Base-by-base conservation (phyloP, 2,888 invertebrate genomes). In the Drosophila demipolita region DNA sequence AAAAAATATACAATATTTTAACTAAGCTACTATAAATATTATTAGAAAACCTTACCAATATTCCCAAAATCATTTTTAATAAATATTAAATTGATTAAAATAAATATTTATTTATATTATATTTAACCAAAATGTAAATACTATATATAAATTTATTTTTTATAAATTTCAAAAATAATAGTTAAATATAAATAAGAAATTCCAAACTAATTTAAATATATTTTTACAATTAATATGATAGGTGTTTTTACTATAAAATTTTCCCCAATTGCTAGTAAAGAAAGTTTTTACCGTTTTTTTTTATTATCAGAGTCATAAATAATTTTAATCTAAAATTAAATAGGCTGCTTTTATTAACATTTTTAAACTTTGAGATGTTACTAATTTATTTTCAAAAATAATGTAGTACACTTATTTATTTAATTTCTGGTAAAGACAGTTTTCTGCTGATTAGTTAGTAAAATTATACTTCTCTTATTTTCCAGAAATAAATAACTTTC, bases 141-240 rank as follows among this genome's bases (percentile, higher is more conserved):
- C 3, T 8, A 23, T 1, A 45, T 15, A 8, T 45, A 1, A 3
- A 4, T 12, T 3, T 20, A 12, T 12, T 15, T 45, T 7, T 23
- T 2, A 15, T 23, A 23, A 0, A 1, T 15, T 23, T 3, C 0
- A 0, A 23, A 7, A 3, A 23, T 23, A 15, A 15, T 3, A 7
- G 1, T 0, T 12, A 45, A 15, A 23, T 20, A 1, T 7, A 45
- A 2, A 1, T 15, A 15, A 15, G 12, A 20, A 23, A 23, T 15
- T 1, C 0, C 0, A 1, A 45, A 7, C 20, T 15, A 15, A 45
- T 20, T 20, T 45, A 12, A 3, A 20, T 45, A 45, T 20, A 15
- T 20, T 45, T 15, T 45, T 23, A 7, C 2, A 15, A 1, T 45
- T 1, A 3, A 20, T 3, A 3, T 17, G 4, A 38, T 12, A 2